Evolutionary conservation across 2,113 vertebrate genomes (phyloP).

Genomic region (Oreotragus oreotragus): DNA sequence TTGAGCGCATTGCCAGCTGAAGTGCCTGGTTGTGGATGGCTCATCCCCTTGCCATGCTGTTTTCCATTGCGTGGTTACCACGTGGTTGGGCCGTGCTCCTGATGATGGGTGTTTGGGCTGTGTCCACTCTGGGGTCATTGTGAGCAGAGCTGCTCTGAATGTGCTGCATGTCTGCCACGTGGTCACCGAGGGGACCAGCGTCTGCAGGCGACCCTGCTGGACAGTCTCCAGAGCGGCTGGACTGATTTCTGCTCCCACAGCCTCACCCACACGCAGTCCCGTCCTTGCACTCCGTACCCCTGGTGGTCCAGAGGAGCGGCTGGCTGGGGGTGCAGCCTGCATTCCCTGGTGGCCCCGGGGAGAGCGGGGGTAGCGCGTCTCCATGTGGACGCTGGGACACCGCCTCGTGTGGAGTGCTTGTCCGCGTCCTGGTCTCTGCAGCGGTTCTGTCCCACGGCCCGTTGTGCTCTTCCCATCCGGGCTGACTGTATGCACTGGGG

Average conservation of each 20-base stretch:
- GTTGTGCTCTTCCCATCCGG: neutral
- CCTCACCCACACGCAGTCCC: neutral
- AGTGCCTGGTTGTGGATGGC: neutral
- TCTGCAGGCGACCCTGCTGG: neutral
- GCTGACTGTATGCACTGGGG: neutral
- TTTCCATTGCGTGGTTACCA: neutral
- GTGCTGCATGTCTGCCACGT: rapidly evolving
- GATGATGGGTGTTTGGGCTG: neutral
- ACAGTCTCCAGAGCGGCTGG: neutral
- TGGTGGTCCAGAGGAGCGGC: neutral
- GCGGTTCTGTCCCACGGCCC: neutral
- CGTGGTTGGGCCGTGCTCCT: rapidly evolving
- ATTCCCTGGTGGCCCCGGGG: neutral
- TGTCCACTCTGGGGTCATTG: neutral
- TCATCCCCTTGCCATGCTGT: neutral
- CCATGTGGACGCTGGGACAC: rapidly evolving
- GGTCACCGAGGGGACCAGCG: neutral
- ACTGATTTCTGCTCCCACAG: neutral
- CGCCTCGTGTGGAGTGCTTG: neutral
- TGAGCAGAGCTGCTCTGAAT: neutral
- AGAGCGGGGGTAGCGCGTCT: rapidly evolving
- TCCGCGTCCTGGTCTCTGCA: neutral
- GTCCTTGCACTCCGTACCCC: neutral
- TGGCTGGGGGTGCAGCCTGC: neutral
- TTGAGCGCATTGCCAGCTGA: neutral